Base-by-base conservation (phyloP, 2,113 vertebrate genomes). In the Rattus rattus region DNA sequence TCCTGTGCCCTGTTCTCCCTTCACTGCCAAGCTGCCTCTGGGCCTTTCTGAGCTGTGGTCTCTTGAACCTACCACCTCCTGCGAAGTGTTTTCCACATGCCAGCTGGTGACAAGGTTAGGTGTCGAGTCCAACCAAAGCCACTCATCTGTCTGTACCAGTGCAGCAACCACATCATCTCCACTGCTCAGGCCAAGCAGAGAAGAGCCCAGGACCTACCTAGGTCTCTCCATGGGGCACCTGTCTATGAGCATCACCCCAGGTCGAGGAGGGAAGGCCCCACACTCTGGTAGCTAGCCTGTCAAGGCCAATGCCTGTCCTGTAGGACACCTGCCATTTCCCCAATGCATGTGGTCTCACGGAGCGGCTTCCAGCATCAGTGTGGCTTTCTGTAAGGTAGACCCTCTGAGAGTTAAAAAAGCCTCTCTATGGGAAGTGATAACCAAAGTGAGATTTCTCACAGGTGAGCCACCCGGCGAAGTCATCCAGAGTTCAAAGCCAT, bases 311-410 rank as follows among this genome's bases (percentile, higher is more conserved):
- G 30, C 12, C 2, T 20, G 1, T 36, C 83, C 33, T 76, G 14
- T 7, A 72, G 36, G n/a, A 12, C 4, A 1, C n/a, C 72, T 77
- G 30, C 52, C 24, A 2, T 54, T 39, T 72, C 39, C 54, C 16
- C 3, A 33, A 10, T 12, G 52, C 20, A 22, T 43, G 22, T 8
- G 52, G 24, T 12, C n/a, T 0, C 1, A 17, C 10, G 0, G 43
- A 63, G 59, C 5, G 30, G n/a, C 54, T 61, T 70, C 73, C 2
- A 49, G 20, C 47, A 8, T n/a, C 73, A 81, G 65, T 30, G 52
- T 36, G 17, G 11, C n/a, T 59, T 76, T 65, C 47, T n/a, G 14
- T 14, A 7, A 0, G 4, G 52, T 33, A 70, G 20, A n/a, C 56
- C 67, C n/a, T 85, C 87, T 47, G 36, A 61, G 54, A 20, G 70